These are phyloP conservation scores for Hydraecia micacea DNA, from an alignment of 2,888 invertebrate species.

Conservation along the genomic window DNA sequence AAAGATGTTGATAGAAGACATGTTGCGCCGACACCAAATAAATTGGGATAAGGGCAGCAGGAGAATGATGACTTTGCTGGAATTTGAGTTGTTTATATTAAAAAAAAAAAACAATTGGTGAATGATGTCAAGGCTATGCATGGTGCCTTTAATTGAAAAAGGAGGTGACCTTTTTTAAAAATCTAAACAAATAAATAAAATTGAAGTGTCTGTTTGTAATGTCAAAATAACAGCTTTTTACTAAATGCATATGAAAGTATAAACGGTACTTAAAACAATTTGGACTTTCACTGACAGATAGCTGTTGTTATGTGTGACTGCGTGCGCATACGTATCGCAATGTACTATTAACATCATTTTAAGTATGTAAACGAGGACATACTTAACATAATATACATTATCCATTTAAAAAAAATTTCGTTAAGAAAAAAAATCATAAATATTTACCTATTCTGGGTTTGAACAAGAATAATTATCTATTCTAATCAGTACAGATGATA, in stretches of 20 bases:
- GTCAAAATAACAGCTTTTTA: neutral
- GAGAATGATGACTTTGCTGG: too few relatives aligned
- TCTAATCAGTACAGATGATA: conserved; percentile 29
- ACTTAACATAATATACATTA: neutral
- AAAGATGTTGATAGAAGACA: too few relatives aligned
- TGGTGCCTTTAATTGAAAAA: too few relatives aligned
- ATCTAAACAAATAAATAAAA: too few relatives aligned
- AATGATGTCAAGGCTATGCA: too few relatives aligned
- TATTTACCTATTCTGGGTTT: neutral
- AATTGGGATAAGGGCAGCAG: too few relatives aligned
- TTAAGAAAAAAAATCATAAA: neutral
- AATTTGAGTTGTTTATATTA: too few relatives aligned
- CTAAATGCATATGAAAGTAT: too few relatives aligned
- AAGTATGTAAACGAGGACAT: neutral
- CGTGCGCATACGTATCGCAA: neutral
- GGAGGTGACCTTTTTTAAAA: too few relatives aligned
- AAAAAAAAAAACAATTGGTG: too few relatives aligned
- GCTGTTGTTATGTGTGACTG: neutral
- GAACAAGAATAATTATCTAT: neutral
- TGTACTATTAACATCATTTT: neutral
- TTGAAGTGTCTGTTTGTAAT: neutral
- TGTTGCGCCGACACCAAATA: too few relatives aligned
- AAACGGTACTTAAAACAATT: neutral
- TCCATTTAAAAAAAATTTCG: neutral
- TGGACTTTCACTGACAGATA: neutral